These are phyloP conservation scores for Eurystomus gularis DNA, from an alignment of 2,113 vertebrate genomes.

Conservation along the genomic window DNA sequence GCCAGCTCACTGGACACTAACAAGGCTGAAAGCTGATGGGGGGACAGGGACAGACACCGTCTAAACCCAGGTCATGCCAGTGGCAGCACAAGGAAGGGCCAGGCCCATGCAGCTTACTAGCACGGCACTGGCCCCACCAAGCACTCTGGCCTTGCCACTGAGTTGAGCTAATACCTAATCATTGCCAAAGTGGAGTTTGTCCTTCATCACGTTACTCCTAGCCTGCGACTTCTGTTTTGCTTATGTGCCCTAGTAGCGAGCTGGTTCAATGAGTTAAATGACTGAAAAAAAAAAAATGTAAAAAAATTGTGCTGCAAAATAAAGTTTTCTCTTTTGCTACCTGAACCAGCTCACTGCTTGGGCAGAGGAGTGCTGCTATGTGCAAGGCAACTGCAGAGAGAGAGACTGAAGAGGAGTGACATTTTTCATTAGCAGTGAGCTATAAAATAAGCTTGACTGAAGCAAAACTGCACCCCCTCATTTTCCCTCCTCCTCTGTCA, in stretches of 20 bases:
- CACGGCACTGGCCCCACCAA: accelerated
- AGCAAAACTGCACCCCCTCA: background rate
- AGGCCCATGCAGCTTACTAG: background rate
- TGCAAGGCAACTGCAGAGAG: background rate
- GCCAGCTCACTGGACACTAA: background rate
- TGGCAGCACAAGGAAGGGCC: background rate
- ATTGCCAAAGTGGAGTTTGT: background rate
- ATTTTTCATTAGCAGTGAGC: background rate
- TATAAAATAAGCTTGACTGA: background rate
- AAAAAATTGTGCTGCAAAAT: background rate
- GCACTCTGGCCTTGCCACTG: background rate
- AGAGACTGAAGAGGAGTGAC: background rate
- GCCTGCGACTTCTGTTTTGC: background rate
- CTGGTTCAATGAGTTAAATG: background rate
- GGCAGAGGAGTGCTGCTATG: background rate
- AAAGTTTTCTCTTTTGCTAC: background rate
- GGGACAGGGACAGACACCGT: background rate
- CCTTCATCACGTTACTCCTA: background rate
- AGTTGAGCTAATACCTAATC: background rate
- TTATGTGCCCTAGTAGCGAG: background rate
- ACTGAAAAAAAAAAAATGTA: background rate
- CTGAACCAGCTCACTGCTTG: background rate
- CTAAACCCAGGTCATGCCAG: background rate
- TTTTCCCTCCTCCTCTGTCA: background rate
- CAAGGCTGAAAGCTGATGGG: background rate